A percentile compares a stretch with the other conserved stretches of the same genome.
Conservation (phyloP, 2,113 vertebrate species). For the Phrynocephalus versicolor region DNA sequence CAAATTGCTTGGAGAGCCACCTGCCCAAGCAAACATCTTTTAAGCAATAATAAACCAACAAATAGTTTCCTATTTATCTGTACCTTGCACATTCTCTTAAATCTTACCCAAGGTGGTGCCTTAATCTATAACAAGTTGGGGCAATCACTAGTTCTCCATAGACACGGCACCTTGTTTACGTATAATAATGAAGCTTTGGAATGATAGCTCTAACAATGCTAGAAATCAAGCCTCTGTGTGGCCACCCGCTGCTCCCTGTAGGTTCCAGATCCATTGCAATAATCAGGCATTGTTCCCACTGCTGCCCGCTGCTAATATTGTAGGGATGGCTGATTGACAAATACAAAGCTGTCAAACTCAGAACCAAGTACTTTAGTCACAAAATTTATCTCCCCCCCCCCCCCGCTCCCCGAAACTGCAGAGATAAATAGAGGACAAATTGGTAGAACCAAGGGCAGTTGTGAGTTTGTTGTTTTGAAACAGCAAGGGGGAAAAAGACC, state of each 20-base stretch:
- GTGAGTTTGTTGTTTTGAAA: background rate
- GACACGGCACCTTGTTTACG: conserved; percentile 36
- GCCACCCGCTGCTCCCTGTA: background rate
- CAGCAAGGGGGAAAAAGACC: background rate
- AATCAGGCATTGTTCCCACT: background rate
- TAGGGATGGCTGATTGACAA: background rate
- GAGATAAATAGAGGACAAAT: background rate
- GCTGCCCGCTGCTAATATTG: conserved; percentile 22
- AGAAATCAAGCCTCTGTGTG: conserved; percentile 35
- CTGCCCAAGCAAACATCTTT: too few relatives aligned
- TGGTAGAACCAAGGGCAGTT: background rate
- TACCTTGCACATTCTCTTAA: background rate
- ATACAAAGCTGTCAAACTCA: background rate
- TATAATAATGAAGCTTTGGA: conserved; percentile 54
- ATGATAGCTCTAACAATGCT: conserved; percentile 44
- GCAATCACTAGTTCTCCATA: conserved; percentile 34
- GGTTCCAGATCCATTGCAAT: conserved; percentile 9
- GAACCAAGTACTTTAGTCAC: too few relatives aligned
- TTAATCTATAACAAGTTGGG: conserved; percentile 3
- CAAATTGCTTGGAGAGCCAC: too few relatives aligned
- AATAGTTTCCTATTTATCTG: background rate
- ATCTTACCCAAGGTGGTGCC: background rate
- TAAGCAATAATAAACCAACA: background rate
- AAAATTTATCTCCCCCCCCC: background rate
- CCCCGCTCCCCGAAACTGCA: background rate